Evolutionary conservation across 2,797 vertebrate species (phyloP).

Genomic region (Nothura maculosa): DNA sequence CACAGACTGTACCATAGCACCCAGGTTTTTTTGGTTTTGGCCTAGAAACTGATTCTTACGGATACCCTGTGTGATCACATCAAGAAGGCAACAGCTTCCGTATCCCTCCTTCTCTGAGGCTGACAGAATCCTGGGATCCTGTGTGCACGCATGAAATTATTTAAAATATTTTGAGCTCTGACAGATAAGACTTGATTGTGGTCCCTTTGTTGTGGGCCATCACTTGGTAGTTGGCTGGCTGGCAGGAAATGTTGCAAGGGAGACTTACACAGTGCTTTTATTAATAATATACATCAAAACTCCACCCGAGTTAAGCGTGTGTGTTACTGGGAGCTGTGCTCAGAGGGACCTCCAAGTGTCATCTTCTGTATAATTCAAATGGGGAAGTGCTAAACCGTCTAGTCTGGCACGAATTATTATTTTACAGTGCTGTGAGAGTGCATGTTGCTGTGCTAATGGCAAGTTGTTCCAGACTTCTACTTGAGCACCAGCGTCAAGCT

Average conservation of each 20-base stretch:
- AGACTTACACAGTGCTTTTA: neutral
- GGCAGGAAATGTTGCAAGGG: slow-evolving; percentile 3
- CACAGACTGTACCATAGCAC: neutral
- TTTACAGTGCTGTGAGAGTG: neutral
- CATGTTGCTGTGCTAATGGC: neutral
- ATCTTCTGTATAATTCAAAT: slow-evolving; percentile 36
- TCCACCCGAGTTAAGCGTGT: neutral
- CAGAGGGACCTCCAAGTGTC: slow-evolving; percentile 47
- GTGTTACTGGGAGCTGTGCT: slow-evolving; percentile 18
- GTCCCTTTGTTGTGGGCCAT: slow-evolving; percentile 15
- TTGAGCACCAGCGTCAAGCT: neutral
- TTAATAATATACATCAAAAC: neutral
- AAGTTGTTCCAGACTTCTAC: slow-evolving; percentile 17
- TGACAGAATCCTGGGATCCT: neutral
- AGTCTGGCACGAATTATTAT: slow-evolving; percentile 27
- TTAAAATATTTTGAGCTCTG: neutral
- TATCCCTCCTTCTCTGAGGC: neutral
- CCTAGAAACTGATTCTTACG: neutral
- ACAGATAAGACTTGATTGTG: neutral
- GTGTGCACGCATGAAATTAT: neutral
- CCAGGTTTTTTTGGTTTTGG: neutral
- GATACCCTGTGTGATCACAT: neutral
- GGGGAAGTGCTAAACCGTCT: slow-evolving; percentile 15
- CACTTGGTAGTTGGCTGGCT: neutral
- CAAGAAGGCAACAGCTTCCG: neutral